These are phyloP conservation scores for Etheostoma nigrum DNA, from an alignment of 2,797 vertebrate genomes.

Conservation along the genomic window DNA sequence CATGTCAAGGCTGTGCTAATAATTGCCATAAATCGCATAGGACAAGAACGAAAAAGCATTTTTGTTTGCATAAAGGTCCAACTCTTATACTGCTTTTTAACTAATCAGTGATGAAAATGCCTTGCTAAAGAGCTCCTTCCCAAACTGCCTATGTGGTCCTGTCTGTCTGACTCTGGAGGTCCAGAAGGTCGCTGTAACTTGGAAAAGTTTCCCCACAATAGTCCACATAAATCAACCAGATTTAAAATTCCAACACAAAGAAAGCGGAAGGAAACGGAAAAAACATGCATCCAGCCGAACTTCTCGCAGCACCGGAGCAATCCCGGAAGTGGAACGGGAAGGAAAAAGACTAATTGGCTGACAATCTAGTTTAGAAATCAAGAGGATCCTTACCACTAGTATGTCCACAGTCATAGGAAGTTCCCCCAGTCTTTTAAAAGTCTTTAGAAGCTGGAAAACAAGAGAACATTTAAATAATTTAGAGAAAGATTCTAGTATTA, in stretches of 20 bases:
- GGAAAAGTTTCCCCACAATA: too few species aligned
- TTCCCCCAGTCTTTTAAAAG: conserved; percentile 92
- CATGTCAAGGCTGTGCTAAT: not conserved
- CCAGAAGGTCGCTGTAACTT: too few species aligned
- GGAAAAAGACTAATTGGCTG: too few species aligned
- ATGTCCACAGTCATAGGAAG: conserved; percentile 97
- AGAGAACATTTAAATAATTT: not conserved
- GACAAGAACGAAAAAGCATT: not conserved
- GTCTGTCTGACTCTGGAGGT: not conserved
- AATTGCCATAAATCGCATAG: not conserved
- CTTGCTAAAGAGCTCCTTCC: not conserved
- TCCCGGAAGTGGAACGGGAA: too few species aligned
- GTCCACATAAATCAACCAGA: too few species aligned
- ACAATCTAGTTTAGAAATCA: not conserved
- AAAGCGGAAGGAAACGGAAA: too few species aligned
- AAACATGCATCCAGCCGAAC: too few species aligned
- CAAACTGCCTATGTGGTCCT: not conserved
- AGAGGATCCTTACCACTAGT: conserved; percentile 89
- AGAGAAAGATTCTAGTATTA: not conserved
- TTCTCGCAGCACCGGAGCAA: too few species aligned
- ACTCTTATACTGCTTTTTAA: not conserved
- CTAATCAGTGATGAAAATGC: not conserved
- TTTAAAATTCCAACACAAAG: too few species aligned
- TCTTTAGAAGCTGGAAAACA: conserved; percentile 90
- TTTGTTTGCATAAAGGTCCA: not conserved